Base-by-base conservation (phyloP, 2,888 invertebrate species). In the Agriopis aurantiaria region DNA sequence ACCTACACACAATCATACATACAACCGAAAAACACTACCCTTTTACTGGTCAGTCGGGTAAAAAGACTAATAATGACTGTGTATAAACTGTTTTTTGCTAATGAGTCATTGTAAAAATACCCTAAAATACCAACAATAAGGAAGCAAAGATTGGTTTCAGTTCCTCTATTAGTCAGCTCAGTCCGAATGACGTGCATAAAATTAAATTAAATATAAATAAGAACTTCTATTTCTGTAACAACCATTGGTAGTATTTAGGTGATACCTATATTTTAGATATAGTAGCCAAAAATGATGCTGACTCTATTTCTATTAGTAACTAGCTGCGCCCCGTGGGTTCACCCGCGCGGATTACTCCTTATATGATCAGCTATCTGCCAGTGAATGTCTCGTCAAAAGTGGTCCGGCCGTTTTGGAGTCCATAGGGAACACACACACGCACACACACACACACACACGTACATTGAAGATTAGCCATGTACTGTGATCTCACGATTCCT, bases 101-200 rank as follows among this genome's bases (percentile, higher is more conserved):
- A 14, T 60, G 40, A 60, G 49, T 60, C 49, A 60, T 49, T 60
- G 60, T 33, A 8, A 60, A 48, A 60, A 60, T 60, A 41, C 41
- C 49, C 60, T 60, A 63, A 63, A 55, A 63, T 56, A 55, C 46
- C 55, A 48, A 55, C 63, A 55, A 41, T 41, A 60, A 48, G 49
- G 60, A 51, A 59, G 33, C n/a, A 59, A 46, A 46, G 48, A 46
- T 43, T 43, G 23, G 17, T 46, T 49, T 12, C 59, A 49, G 17
- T 41, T 60, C 49, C 48, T 49, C 7, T 11, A 51, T 49, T 41
- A 60, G 49, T 49, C 49, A 60, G 49, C 40, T 3, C 40, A 55
- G 33, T 55, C 1, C 12, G 33, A n/a, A 43, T 46, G 56, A 41
- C 56, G 55, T n/a, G 40, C 12, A n/a, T 55, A 45, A 43, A 57